Evolutionary conservation across 2,797 vertebrate genomes (phyloP).

Genomic region (Esox masquinongy): DNA sequence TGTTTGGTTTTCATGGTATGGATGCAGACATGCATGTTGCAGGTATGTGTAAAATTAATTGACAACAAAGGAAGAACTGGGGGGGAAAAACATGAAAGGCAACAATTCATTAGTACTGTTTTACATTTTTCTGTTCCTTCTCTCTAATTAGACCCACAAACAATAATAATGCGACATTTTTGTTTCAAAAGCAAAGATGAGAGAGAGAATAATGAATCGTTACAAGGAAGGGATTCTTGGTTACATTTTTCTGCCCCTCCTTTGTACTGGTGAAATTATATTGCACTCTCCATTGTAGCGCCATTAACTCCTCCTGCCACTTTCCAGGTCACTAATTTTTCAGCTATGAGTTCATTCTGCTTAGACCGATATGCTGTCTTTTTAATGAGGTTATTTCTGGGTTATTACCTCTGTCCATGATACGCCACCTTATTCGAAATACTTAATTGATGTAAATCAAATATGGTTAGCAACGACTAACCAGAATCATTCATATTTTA

Average conservation of each 20-base stretch:
- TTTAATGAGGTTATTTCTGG: constrained; percentile 99
- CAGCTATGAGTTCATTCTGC: constrained; percentile 97
- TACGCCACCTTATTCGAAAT: constrained; percentile 92
- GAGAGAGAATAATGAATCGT: constrained; percentile 44
- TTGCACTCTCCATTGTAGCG: constrained; percentile 78
- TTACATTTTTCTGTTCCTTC: constrained; percentile 53
- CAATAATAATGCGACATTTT: constrained; percentile 60
- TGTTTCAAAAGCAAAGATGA: constrained; percentile 52
- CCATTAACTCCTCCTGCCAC: constrained; percentile 91
- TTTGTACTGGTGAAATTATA: constrained; percentile 78
- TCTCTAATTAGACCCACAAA: constrained; percentile 74
- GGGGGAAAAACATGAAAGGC: constrained; percentile 60
- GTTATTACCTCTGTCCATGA: constrained; percentile 97
- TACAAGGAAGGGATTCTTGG: constrained; percentile 28
- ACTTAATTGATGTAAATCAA: constrained; percentile 98
- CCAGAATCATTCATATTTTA: constrained; percentile 69
- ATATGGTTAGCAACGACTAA: constrained; percentile 84
- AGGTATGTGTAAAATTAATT: constrained; percentile 38
- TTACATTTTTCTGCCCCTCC: constrained; percentile 65
- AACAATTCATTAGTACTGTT: constrained; percentile 72
- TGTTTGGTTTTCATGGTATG: constrained; percentile 14
- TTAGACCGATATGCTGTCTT: constrained; percentile 94
- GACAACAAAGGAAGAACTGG: constrained; percentile 45
- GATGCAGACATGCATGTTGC: constrained; percentile 35
- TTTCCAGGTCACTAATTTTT: constrained; percentile 99